Evolutionary conservation across 2,113 vertebrate species (phyloP).

Genomic region (Oncorhynchus masou): DNA sequence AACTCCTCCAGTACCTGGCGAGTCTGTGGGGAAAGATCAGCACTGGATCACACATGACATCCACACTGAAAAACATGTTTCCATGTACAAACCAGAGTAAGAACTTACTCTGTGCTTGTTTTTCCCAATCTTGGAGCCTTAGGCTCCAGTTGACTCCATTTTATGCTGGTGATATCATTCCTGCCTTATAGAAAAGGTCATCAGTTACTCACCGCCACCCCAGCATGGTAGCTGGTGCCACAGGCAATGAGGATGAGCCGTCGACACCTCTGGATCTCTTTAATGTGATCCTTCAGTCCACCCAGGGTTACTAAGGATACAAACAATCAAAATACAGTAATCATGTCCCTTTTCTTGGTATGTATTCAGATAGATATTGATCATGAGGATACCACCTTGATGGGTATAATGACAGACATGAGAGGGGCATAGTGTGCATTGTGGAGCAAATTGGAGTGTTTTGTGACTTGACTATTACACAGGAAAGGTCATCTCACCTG

Average conservation of each 20-base stretch:
- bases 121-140: not conserved
- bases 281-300: constrained; percentile 97
- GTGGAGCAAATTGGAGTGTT: not conserved
- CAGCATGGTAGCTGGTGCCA: constrained; percentile 95
- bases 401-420: too few relatives aligned
- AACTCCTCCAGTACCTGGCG: constrained; percentile 96
- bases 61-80: not conserved
- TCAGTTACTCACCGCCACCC: constrained; percentile 87
- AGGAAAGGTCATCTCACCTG: constrained; percentile 74
- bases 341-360: not conserved
- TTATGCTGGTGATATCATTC: not conserved
- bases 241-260: constrained; percentile 95
- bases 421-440: not conserved
- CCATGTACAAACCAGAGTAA: not conserved
- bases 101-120: not conserved
- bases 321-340: constrained; percentile 12
- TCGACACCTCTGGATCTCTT: constrained; percentile 96
- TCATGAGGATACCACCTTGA: too few relatives aligned
- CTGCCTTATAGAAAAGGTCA: not conserved
- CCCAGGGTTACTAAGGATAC: constrained; percentile 84
- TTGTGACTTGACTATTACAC: not conserved
- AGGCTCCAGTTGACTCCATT: constrained; percentile 4
- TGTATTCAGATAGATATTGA: too few relatives aligned
- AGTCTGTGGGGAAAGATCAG: constrained; percentile 74
- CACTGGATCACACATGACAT: not conserved